A percentile compares a stretch with the other conserved stretches of the same genome.
phyloP scores from a whole-genome alignment of 2,797 vertebrate genomes.

The Lacerta bilineata region DNA sequence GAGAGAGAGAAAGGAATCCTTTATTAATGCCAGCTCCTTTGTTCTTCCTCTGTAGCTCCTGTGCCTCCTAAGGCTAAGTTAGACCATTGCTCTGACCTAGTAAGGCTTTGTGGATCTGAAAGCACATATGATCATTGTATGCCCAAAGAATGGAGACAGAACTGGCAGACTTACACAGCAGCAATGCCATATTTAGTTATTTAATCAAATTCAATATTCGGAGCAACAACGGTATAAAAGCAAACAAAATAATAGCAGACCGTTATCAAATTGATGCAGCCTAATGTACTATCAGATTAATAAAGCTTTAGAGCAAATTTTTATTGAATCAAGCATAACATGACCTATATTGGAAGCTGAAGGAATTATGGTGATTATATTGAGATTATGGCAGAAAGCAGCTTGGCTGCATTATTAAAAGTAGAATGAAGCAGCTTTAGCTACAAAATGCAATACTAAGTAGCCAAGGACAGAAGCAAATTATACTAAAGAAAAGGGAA shows the following conservation, averaged over 20 bases:
- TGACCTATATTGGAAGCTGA: slow-evolving; percentile 64
- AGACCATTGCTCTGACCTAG: neutral
- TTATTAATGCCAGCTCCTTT: neutral
- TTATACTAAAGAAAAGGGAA: slow-evolving; percentile 31
- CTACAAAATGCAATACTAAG: slow-evolving; percentile 42
- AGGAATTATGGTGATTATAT: slow-evolving; percentile 66
- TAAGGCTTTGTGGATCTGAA: neutral
- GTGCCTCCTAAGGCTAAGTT: neutral
- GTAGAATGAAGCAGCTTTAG: slow-evolving; percentile 56
- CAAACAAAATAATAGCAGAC: slow-evolving; percentile 56
- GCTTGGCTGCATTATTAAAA: slow-evolving; percentile 62
- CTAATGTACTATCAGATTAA: slow-evolving; percentile 62
- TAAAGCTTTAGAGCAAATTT: slow-evolving; percentile 61
- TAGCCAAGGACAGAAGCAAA: slow-evolving; percentile 63
- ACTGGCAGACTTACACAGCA: slow-evolving; percentile 5
- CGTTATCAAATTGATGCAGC: slow-evolving; percentile 63
- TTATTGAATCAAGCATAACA: slow-evolving; percentile 63
- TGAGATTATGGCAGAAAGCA: slow-evolving; percentile 64
- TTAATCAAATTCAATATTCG: slow-evolving; percentile 45
- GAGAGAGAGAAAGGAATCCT: too few species aligned
- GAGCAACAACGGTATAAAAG: slow-evolving; percentile 57
- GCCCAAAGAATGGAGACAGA: slow-evolving; percentile 41
- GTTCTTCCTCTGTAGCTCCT: neutral
- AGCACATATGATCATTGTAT: neutral
- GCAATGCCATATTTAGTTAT: slow-evolving; percentile 28